Conservation (phyloP, 2,888 invertebrate species). For the Polyploca ridens region DNA sequence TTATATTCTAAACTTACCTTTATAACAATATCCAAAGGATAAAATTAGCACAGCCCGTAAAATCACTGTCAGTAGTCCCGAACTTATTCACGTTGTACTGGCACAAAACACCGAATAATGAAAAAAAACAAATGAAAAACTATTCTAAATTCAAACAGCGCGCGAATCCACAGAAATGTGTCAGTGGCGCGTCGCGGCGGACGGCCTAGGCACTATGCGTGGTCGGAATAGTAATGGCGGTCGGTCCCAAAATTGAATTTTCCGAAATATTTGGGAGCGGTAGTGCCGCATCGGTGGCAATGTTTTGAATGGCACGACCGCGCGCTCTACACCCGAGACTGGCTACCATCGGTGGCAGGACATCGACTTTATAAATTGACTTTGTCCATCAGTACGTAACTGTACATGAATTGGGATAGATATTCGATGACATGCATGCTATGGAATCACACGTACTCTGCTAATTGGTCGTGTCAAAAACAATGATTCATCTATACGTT, state of each 20-base stretch:
- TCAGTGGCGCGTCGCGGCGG: conserved; percentile 80
- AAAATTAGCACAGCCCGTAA: conserved; percentile 38
- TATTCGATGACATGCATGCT: conserved; percentile 36
- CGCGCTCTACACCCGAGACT: conserved; percentile 70
- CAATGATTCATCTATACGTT: too few species aligned
- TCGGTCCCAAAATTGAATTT: conserved; percentile 61
- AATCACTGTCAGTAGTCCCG: conserved; percentile 51
- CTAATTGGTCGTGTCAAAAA: neutral
- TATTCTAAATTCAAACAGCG: conserved; percentile 81
- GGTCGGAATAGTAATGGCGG: conserved; percentile 65
- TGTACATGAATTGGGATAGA: conserved; percentile 58
- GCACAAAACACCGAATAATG: conserved; percentile 67
- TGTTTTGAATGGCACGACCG: conserved; percentile 72
- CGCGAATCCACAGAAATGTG: conserved; percentile 80
- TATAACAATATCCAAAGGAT: conserved; percentile 41
- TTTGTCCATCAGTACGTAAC: conserved; percentile 75
- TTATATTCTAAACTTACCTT: conserved; percentile 56
- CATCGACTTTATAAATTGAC: conserved; percentile 82
- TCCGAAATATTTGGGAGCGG: conserved; percentile 73
- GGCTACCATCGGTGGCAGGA: conserved; percentile 72
- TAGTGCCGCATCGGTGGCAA: conserved; percentile 68
- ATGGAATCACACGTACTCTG: conserved; percentile 14
- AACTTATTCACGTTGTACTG: conserved; percentile 52
- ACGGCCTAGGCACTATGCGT: conserved; percentile 76
- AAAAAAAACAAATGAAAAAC: conserved; percentile 62